Percentiles rank a stretch among this genome's conserved stretches.
Conservation (phyloP, 1,140 invertebrate genomes). For the Zaprionus davidi region DNA sequence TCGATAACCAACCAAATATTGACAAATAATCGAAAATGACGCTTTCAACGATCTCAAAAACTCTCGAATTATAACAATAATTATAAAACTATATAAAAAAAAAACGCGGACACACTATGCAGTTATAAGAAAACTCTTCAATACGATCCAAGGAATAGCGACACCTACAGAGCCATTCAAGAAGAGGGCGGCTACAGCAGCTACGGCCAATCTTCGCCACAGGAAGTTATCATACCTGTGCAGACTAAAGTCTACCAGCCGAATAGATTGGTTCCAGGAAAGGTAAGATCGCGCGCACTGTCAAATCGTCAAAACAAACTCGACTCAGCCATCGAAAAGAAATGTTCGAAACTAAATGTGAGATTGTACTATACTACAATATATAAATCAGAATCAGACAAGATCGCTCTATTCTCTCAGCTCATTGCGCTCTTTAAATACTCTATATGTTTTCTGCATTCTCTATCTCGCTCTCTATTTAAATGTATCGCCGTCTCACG, state of each 20-base stretch:
- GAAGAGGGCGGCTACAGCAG: slow-evolving; percentile 87
- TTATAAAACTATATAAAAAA: slow-evolving; percentile 24
- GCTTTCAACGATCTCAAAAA: slow-evolving; percentile 79
- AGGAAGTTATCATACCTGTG: slow-evolving; percentile 88
- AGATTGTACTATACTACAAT: slow-evolving; percentile 11
- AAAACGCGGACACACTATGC: slow-evolving; percentile 40
- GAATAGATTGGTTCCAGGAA: slow-evolving; percentile 85
- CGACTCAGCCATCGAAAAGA: slow-evolving; percentile 39
- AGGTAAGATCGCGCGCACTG: slow-evolving; percentile 84
- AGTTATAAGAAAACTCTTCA: slow-evolving; percentile 89
- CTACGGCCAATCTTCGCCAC: slow-evolving; percentile 85
- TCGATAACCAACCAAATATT: slow-evolving; percentile 60
- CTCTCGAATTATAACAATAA: slow-evolving; percentile 45
- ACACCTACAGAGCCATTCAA: slow-evolving; percentile 92
- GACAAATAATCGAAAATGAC: slow-evolving; percentile 58
- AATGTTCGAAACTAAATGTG: slow-evolving; percentile 60
- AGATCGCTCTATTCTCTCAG: slow-evolving; percentile 50
- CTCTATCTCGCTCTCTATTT: slow-evolving; percentile 45
- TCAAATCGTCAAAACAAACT: slow-evolving; percentile 43
- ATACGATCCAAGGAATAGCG: slow-evolving; percentile 93
- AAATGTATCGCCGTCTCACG: slow-evolving; percentile 45
- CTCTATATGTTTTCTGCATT: slow-evolving; percentile 27
- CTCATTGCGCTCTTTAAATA: slow-evolving; percentile 36
- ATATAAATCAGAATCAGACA: slow-evolving; percentile 28
- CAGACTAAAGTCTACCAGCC: slow-evolving; percentile 91